phyloP scores from a whole-genome alignment of 2,888 invertebrate species.

The Ctenicera cuprea region DNA sequence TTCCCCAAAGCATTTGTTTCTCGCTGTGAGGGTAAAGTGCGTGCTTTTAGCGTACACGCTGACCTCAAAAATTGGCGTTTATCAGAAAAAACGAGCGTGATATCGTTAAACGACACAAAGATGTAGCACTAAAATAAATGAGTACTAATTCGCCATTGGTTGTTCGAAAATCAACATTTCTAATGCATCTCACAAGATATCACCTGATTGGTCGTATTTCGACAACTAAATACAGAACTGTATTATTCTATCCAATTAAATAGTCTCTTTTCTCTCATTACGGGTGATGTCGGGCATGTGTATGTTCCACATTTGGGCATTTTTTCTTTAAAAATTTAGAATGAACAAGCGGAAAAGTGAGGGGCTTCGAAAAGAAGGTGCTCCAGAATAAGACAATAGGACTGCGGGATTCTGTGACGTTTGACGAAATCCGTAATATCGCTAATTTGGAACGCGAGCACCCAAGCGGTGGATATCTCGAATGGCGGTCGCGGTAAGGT shows the following conservation, averaged over 20 bases:
- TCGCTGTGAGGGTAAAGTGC: slow-evolving; percentile 51
- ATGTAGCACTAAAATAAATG: slow-evolving; percentile 32
- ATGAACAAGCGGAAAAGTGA: slow-evolving; percentile 41
- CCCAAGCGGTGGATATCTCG: slow-evolving; percentile 74
- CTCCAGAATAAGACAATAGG: slow-evolving; percentile 61
- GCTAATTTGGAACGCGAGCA: slow-evolving; percentile 71
- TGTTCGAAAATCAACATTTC: slow-evolving; percentile 72
- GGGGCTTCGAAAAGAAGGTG: slow-evolving; percentile 52
- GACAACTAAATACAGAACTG: slow-evolving; percentile 72
- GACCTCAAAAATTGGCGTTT: slow-evolving; percentile 12
- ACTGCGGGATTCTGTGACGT: slow-evolving; percentile 65
- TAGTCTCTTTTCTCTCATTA: slow-evolving; percentile 69
- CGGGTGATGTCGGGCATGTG: slow-evolving; percentile 63
- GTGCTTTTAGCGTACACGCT: slow-evolving; percentile 10
- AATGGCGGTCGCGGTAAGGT: slow-evolving; percentile 76
- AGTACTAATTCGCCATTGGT: slow-evolving; percentile 68
- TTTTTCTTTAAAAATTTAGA: slow-evolving; percentile 41
- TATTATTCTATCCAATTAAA: slow-evolving; percentile 74
- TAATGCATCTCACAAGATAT: slow-evolving; percentile 70
- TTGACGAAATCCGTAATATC: slow-evolving; percentile 67
- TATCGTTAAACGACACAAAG: neutral
- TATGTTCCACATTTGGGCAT: slow-evolving; percentile 42
- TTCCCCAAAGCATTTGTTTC: slow-evolving; percentile 63
- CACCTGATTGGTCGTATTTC: slow-evolving; percentile 74
- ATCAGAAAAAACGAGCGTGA: slow-evolving; percentile 1